A percentile compares a stretch with the other conserved stretches of the same genome.
Evolutionary conservation across 1,140 invertebrate genomes (phyloP).

Genomic region (Drosophila simulans): DNA sequence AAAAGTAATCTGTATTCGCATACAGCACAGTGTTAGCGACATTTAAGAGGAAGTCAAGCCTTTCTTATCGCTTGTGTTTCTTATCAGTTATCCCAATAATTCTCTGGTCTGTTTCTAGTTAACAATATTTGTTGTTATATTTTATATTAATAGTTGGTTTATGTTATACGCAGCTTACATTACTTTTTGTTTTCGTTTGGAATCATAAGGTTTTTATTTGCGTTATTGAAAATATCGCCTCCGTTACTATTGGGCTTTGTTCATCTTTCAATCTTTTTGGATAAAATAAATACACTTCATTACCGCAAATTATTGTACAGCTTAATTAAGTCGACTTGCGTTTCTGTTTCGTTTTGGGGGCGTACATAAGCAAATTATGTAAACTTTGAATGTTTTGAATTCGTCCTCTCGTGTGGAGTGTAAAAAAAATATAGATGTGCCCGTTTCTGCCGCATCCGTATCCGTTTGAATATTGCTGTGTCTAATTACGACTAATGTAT

Average conservation of each 20-base stretch:
- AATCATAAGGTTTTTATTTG: slow-evolving; percentile 48
- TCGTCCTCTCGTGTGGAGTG: slow-evolving; percentile 19
- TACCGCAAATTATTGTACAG: slow-evolving; percentile 59
- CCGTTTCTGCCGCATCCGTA: slow-evolving; percentile 2
- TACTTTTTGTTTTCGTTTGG: slow-evolving; percentile 45
- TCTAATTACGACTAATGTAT: slow-evolving; percentile 31
- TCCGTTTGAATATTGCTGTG: slow-evolving; percentile 22
- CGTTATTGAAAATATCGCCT: slow-evolving; percentile 17
- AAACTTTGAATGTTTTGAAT: slow-evolving; percentile 23
- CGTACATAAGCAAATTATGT: slow-evolving; percentile 38
- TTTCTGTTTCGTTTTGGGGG: slow-evolving; percentile 2
- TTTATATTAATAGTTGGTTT: slow-evolving; percentile 36
- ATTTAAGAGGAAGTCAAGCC: no score
- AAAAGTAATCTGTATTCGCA: no score
- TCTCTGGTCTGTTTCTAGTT: slow-evolving; percentile 10
- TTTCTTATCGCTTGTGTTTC: no score
- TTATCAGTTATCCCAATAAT: background rate
- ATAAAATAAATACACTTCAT: slow-evolving; percentile 38
- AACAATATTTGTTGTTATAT: slow-evolving; percentile 50
- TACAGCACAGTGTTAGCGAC: no score
- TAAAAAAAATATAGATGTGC: slow-evolving; percentile 58
- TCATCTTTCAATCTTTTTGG: slow-evolving; percentile 10
- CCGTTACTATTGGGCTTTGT: slow-evolving; percentile 17
- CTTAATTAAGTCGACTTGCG: slow-evolving; percentile 26
- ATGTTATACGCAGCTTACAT: slow-evolving; percentile 40